These are phyloP conservation scores for Zaprionus inermis DNA, from an alignment of 1,140 invertebrate species.

Conservation along the genomic window DNA sequence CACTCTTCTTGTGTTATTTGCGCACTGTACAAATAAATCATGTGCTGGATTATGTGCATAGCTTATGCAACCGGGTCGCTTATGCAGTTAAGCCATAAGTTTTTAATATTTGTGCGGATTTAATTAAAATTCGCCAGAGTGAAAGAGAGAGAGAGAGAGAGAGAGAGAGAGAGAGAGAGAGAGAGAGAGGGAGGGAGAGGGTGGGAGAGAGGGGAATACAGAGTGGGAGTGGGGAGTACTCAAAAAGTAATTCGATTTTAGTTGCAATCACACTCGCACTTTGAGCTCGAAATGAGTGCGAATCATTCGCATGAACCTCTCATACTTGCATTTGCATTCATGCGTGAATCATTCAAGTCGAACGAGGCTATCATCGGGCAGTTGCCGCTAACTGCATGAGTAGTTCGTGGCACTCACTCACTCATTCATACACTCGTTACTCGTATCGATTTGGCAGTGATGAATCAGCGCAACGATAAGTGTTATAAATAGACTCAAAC, in stretches of 20 bases:
- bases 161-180: too few species aligned
- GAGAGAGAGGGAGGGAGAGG: too few species aligned
- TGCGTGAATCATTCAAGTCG: conserved; percentile 3
- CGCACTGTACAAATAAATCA: conserved; percentile 18
- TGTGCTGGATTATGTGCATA: conserved; percentile 42
- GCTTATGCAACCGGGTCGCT: conserved; percentile 29
- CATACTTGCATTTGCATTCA: conserved; percentile 18
- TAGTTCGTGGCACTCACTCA: neutral
- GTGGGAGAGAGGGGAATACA: neutral
- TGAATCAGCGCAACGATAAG: conserved; percentile 30
- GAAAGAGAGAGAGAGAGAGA: neutral
- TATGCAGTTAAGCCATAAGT: conserved; percentile 20
- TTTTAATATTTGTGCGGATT: conserved; percentile 26
- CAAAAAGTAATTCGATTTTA: conserved; percentile 19
- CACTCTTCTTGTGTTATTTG: neutral
- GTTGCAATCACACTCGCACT: conserved; percentile 25
- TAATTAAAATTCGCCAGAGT: conserved; percentile 28
- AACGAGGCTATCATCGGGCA: neutral
- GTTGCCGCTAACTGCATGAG: neutral
- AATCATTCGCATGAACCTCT: conserved; percentile 4
- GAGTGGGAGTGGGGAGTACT: neutral
- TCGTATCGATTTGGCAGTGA: neutral
- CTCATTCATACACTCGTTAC: neutral
- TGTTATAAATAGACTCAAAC: neutral
- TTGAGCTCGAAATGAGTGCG: conserved; percentile 27